Evolutionary conservation across 2,888 invertebrate species (phyloP), one percentile per base, ranked within the genome.

Genomic region (Drosophila phalerata): DNA sequence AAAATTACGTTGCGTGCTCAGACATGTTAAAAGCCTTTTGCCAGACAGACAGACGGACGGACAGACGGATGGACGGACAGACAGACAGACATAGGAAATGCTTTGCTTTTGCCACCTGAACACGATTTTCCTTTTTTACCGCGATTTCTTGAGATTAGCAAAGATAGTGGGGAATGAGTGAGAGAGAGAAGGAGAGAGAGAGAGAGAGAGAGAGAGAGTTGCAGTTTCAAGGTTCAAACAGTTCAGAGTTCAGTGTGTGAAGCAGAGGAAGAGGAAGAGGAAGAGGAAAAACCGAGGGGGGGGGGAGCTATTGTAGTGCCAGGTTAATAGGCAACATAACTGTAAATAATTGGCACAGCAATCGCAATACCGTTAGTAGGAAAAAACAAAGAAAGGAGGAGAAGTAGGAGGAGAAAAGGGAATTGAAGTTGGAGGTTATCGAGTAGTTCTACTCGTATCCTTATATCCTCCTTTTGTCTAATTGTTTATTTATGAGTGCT

Each of bases 1-100:
- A 87, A 92, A 92, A 92, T 92, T 92, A 92, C 91, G 90, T 91
- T 92, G 92, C 92, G 92, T 92, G 92, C 92, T 91, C 92, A 92
- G 92, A 92, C 92, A 92, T 92, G 92, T 92, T 92, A 92, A 92
- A 92, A 92, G 90, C 85, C 90, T 88, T 69, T 87, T 79, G 75
- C 69, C 88, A 89, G 83, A 79, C 77, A 81, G 64, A 70, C 68
- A 4, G 22, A 37, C 87, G 89, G 77, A 79, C 78, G 87, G 80
- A 79, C 85, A 85, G 83, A 79, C 85, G 86, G 77, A 79, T 81
- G 86, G 83, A 79, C 87, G 87, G 83, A 79, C 81, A 88, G 79
- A 79, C 85, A 85, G 83, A 79, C 77, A 87, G 64, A 72, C 69
- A 56, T 47, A 47, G 38, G 40, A 48, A 55, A 38, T 22, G 38